A percentile compares a stretch with the other conserved stretches of the same genome.
Conservation (phyloP, 2,888 invertebrate genomes). For the Temnothorax ravouxi region DNA sequence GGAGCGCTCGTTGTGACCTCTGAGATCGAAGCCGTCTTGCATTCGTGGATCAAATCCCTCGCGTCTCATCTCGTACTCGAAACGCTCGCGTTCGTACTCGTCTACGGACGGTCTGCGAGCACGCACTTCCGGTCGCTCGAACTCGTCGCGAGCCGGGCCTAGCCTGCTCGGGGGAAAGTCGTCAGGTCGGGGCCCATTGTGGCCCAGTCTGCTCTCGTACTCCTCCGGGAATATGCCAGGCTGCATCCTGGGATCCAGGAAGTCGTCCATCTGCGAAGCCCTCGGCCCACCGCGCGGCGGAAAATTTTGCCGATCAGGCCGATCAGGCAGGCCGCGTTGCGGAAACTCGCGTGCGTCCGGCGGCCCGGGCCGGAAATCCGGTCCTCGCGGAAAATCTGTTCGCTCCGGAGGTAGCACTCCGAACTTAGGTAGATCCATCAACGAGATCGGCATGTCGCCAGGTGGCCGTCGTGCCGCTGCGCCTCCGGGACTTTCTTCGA, state of each 20-base stretch:
- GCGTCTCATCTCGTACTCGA: slow-evolving; percentile 83
- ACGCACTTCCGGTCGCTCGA: slow-evolving; percentile 81
- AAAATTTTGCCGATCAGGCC: slow-evolving; percentile 78
- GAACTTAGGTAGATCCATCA: slow-evolving; percentile 85
- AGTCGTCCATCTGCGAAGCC: slow-evolving; percentile 79
- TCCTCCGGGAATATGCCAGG: slow-evolving; percentile 80
- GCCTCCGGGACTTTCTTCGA: slow-evolving; percentile 78
- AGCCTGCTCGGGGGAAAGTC: slow-evolving; percentile 76
- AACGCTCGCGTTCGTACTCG: slow-evolving; percentile 83
- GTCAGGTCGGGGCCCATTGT: slow-evolving; percentile 80
- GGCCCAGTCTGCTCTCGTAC: slow-evolving; percentile 81
- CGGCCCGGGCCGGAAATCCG: slow-evolving; percentile 79
- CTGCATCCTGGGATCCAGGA: slow-evolving; percentile 79
- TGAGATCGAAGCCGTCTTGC: slow-evolving; percentile 81
- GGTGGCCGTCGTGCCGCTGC: slow-evolving; percentile 63
- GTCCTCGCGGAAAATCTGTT: slow-evolving; percentile 79
- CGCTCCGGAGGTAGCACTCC: slow-evolving; percentile 77
- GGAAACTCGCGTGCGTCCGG: slow-evolving; percentile 80
- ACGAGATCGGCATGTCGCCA: slow-evolving; percentile 83
- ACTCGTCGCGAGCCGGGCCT: slow-evolving; percentile 79
- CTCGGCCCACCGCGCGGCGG: slow-evolving; percentile 73
- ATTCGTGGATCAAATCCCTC: slow-evolving; percentile 84
- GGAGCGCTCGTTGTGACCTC: slow-evolving; percentile 82
- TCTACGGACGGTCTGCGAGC: slow-evolving; percentile 79
- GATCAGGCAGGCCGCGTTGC: slow-evolving; percentile 73